Base-by-base conservation (phyloP, 2,888 invertebrate genomes). In the Petrolisthes cinctipes region DNA sequence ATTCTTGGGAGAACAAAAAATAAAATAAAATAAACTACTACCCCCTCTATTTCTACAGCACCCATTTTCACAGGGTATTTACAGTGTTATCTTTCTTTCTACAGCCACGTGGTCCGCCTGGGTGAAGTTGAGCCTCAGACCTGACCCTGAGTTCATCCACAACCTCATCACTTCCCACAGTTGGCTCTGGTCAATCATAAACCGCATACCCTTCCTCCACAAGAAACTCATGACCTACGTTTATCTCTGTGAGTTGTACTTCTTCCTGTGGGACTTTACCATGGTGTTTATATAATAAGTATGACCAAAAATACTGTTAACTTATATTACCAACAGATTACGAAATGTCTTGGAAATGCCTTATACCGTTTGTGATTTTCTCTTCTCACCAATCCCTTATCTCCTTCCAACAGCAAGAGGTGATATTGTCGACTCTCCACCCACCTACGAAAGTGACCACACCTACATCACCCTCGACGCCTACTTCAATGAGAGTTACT, bases 131-230 rank as follows among this genome's bases (percentile, higher is more conserved):
- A 76, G 51, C 1, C 23, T 90, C n/a, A 89, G 86, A 75, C 90
- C 90, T 6, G 86, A 86, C 57, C 90, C 90, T 0, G 90, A 89
- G 68, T 51, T 56, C 23, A 57, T 89, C 14, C 90, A 90, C 84
- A 83, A 79, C 23, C 75, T 92, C 6, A 90, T 93, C 71, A 92
- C 92, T 2, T 91, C 91, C 14, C 91, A 92, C 82, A 91, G 91
- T 82, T 92, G 92, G 92, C 53, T 93, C 5, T 93, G 93, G 93
- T 89, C 89, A 5, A 89, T 92, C 17, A 88, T 93, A 75, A 93
- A 93, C 91, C 91, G 90, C 75, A 83, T 92, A 5, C 91, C 92
- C 0, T 92, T 91, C 73, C 90, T 93, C 14, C 92, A 91, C 71
- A 89, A 91, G 23, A 80, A 82, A 11, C 89, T 92, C 56, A 92